A percentile compares a stretch with the other conserved stretches of the same genome.
Evolutionary conservation across 2,113 vertebrate genomes (phyloP).

Genomic region (Embiotoca jacksoni): DNA sequence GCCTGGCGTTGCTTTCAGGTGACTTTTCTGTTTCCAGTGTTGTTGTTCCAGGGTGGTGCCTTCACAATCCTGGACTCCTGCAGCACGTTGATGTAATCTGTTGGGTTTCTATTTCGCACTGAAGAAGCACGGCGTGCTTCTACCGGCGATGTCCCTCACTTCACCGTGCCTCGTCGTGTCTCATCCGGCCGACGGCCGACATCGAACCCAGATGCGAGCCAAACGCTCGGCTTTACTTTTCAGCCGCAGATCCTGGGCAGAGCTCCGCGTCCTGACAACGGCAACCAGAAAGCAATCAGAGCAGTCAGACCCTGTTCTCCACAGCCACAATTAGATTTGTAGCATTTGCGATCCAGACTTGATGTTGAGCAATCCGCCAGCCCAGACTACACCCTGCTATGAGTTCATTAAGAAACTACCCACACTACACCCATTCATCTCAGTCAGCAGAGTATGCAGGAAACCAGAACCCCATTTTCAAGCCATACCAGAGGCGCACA

Average conservation of each 20-base stretch:
- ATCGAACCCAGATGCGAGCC: slow-evolving; percentile 51
- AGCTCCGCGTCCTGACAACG: slow-evolving; percentile 50
- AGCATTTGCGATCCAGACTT: slow-evolving; percentile 43
- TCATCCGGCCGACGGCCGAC: slow-evolving; percentile 32
- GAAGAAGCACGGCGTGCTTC: slow-evolving; percentile 37
- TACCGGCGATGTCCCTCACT: slow-evolving; percentile 20
- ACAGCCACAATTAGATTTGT: slow-evolving; percentile 71
- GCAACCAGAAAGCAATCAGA: slow-evolving; percentile 65
- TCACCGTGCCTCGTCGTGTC: slow-evolving; percentile 44
- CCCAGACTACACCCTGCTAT: slow-evolving; percentile 70
- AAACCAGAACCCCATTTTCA: slow-evolving; percentile 70
- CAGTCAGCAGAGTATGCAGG: slow-evolving; percentile 59
- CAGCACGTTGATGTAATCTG: slow-evolving; percentile 46
- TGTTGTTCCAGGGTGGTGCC: slow-evolving; percentile 9
- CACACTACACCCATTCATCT: slow-evolving; percentile 68
- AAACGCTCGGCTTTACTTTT: slow-evolving; percentile 33
- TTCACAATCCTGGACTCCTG: neutral
- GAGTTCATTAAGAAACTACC: slow-evolving; percentile 71
- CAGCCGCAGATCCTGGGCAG: slow-evolving; percentile 58
- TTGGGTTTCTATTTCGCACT: slow-evolving; percentile 43
- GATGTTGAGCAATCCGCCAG: slow-evolving; percentile 57
- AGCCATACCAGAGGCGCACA: slow-evolving; percentile 51
- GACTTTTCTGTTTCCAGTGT: neutral
- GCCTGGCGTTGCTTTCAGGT: neutral
- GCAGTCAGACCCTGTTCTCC: slow-evolving; percentile 29